Base-by-base conservation (phyloP, 1,140 invertebrate species). In the Copidosoma floridanum region DNA sequence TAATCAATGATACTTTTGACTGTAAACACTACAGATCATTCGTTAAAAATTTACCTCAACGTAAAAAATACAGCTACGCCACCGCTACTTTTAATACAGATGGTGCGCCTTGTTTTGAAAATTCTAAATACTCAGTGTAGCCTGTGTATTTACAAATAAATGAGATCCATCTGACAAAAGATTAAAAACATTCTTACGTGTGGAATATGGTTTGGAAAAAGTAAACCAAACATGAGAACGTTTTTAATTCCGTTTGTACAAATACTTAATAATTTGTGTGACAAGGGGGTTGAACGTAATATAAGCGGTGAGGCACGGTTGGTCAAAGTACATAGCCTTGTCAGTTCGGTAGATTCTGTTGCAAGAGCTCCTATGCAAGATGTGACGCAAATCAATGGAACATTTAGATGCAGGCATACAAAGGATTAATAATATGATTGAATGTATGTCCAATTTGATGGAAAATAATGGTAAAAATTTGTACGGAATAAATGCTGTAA, bases 51-150 rank as follows among this genome's bases (percentile, higher is more conserved):
- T 41, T 41, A 20, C 40, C 40, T 12, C 18, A 4, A 7, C n/a
- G 26, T 20, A 24, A 37, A 23, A 23, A 38, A 38, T 11, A 11
- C 12, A 37, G 38, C 20, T 57, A 48, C 16, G 43, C 29, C 6
- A 47, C 55, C 7, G 55, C 23, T n/a, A 43, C 24, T 57, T 57
- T 57, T 47, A 57, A 48, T 47, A 47, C 43, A n/a, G 54, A 55
- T 20, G 52, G 52, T 16, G 52, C 52, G 3, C 52, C 37, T 3
- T 12, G 20, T 21, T 50, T 50, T 35, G 26, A 50, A 50, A 18
- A 8, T 20, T 50, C 27, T 2, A 14, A 2, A 27, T 32, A 16
- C 3, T 27, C 47, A 29, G 32, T 53, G 18, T 40, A 23, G 21
- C 51, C 37, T 8, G 41, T 53, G 2, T 27, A 40, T 38, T n/a